Base-by-base conservation (phyloP, 1,140 invertebrate genomes). In the Brevipalpus yothersi region DNA sequence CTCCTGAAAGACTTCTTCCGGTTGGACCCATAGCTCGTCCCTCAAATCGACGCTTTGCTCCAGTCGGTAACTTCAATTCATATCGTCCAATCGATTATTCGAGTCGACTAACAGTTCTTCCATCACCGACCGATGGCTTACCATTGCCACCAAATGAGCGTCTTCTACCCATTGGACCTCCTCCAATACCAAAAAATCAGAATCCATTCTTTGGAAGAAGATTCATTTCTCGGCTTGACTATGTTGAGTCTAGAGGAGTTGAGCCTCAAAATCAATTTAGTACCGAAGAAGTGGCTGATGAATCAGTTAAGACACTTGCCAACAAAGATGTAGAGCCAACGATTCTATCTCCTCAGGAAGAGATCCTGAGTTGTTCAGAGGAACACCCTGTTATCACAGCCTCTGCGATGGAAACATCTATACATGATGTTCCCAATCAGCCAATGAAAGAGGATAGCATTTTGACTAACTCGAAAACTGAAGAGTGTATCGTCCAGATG, bases 1-100 rank as follows among this genome's bases (percentile, higher is more conserved):
- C 56, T 11, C 51, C 58, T 31, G 79, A 81, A 70, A 72, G 82
- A 61, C 69, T 84, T 42, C 69, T 86, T 7, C 82, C 82, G 0
- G 82, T 84, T 61, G 82, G 82, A 5, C 49, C 49, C 13, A 17
- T 19, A 11, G 31, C 39, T 13, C 31, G 54, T n/a, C n/a, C n/a
- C 2, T 31, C 54, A 39, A 56, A 42, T 11, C 21, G 21, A 17
- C 49, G n/a, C 1, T 15, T 15, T 11, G 15, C 53, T 11, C 53
- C 53, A 53, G 15, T 53, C 3, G 13, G 13, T 53, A 19, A 19
- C 17, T 21, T 15, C n/a, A 53, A 40, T 31, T 55, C n/a, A 12
- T 31, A 13, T 39, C 21, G 19, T 13, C 23, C 15, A 7, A 31
- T 55, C 53, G 10, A 12, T 15, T 40, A 31, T 13, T 12, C 17